A percentile compares a stretch with the other conserved stretches of the same genome.
Conservation (phyloP, 2,113 vertebrate species). For the Myrmecophaga tridactyla region DNA sequence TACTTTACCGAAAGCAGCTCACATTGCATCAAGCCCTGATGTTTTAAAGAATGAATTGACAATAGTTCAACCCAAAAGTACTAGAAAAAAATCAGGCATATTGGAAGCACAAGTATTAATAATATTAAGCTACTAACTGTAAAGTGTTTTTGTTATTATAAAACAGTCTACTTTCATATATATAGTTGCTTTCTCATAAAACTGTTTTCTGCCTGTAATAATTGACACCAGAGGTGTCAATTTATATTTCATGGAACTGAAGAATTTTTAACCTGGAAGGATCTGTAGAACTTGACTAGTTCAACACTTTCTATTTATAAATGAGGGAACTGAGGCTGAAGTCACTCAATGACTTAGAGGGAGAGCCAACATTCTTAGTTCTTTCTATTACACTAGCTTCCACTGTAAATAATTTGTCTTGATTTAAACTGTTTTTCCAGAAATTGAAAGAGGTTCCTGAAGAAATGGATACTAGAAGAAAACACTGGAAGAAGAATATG, state of each 20-base stretch:
- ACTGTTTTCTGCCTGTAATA: not conserved
- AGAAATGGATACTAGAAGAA: slow-evolving; percentile 54
- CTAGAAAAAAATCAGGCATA: not conserved
- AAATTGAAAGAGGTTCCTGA: slow-evolving; percentile 42
- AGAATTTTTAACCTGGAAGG: not conserved
- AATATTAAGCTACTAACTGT: slow-evolving; percentile 9
- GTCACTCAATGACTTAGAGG: not conserved
- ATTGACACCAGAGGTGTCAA: not conserved
- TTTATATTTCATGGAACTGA: not conserved
- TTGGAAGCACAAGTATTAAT: slow-evolving; percentile 15
- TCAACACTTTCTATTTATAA: slow-evolving; percentile 5
- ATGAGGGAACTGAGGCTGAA: not conserved
- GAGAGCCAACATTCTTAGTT: not conserved
- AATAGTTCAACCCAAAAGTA: not conserved
- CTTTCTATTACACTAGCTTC: not conserved
- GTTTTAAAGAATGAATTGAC: slow-evolving; percentile 54
- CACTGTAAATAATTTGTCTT: slow-evolving; percentile 40
- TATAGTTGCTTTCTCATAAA: slow-evolving; percentile 13
- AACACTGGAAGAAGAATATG: slow-evolving; percentile 76
- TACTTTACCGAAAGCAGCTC: slow-evolving; percentile 64
- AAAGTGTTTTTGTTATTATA: not conserved
- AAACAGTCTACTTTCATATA: slow-evolving; percentile 39
- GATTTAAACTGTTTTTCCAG: slow-evolving; percentile 49
- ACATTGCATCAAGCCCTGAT: slow-evolving; percentile 49
- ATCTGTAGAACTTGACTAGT: not conserved